Conservation (phyloP, 2,888 invertebrate genomes). For the Chrysomela aeneicollis region DNA sequence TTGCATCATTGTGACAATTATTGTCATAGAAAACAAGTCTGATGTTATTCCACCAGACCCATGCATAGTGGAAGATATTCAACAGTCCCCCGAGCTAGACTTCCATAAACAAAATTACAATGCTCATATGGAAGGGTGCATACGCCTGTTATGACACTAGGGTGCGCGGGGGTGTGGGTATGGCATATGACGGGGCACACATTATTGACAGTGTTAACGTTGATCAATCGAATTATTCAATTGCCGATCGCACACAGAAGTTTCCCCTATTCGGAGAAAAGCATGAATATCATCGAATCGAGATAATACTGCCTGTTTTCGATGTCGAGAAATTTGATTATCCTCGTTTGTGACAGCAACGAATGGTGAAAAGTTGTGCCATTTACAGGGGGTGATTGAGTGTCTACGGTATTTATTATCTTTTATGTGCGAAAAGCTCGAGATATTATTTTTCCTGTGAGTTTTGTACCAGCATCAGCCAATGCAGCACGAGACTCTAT, state of each 20-base stretch:
- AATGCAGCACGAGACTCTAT: no score
- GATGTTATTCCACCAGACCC: no score
- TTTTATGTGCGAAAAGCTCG: background rate
- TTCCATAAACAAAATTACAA: background rate
- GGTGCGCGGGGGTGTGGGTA: background rate
- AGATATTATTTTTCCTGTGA: background rate
- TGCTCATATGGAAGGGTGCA: background rate
- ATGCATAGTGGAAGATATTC: background rate
- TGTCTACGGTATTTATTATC: background rate
- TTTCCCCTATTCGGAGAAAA: conserved; percentile 16
- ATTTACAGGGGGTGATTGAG: background rate
- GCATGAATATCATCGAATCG: conserved; percentile 7
- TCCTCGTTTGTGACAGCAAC: conserved; percentile 2
- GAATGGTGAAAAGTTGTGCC: background rate
- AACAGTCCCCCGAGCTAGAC: background rate
- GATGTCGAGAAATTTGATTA: conserved; percentile 2
- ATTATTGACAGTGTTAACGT: conserved; percentile 16
- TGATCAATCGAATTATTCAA: conserved; percentile 23
- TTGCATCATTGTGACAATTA: no score
- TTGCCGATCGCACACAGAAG: conserved; percentile 10
- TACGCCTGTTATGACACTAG: background rate
- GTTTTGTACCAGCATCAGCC: no score
- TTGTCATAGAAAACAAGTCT: no score
- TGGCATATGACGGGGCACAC: conserved; percentile 14
- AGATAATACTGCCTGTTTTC: conserved; percentile 7